Base-by-base conservation (phyloP, 1,140 invertebrate genomes). In the Lucilia cuprina region DNA sequence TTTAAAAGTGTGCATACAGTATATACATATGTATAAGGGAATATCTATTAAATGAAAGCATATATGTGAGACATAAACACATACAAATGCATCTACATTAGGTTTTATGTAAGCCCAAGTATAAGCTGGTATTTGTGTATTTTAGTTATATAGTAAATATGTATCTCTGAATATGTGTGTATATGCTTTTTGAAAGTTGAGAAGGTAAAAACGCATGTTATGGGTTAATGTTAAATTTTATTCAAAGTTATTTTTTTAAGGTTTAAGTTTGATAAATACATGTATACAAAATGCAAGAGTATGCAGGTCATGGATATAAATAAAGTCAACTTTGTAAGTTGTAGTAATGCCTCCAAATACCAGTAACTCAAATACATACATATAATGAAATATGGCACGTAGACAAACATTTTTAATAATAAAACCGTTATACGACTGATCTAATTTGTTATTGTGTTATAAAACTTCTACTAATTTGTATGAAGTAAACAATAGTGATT, bases 271-370 rank as follows among this genome's bases (percentile, higher is more conserved):
- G 7, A n/a, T 13, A 55, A 55, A 21, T 21, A 30, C n/a, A n/a
- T n/a, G n/a, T 17, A 74, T 41, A 41, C 5, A 41, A 74, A 74
- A 25, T 5, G 9, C n/a, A n/a, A 14, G 14, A 7, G 17, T 77
- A 77, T 77, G 74, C 74, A 77, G 74, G 74, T 77, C 74, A 77
- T 77, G 74, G 14, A 41, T 30, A 77, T 77, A 77, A 77, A 77
- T 30, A 41, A 77, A 41, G 74, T 77, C 35, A 77, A 35, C 5
- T 17, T 21, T 35, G 35, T 34, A 77, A 41, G 30, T 77, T 55
- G 50, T 55, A 55, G 1, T n/a, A 55, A 5, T 12, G 8, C 2
- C 3, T 55, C 50, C 0, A 55, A 7, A 55, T 8, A 12, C 12
- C 50, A 55, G 41, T 10, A 2, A 3, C 7, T 5, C 25, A 30